These are phyloP conservation scores for Melanotaenia boesemani DNA, from an alignment of 2,797 vertebrate genomes.

Conservation along the genomic window DNA sequence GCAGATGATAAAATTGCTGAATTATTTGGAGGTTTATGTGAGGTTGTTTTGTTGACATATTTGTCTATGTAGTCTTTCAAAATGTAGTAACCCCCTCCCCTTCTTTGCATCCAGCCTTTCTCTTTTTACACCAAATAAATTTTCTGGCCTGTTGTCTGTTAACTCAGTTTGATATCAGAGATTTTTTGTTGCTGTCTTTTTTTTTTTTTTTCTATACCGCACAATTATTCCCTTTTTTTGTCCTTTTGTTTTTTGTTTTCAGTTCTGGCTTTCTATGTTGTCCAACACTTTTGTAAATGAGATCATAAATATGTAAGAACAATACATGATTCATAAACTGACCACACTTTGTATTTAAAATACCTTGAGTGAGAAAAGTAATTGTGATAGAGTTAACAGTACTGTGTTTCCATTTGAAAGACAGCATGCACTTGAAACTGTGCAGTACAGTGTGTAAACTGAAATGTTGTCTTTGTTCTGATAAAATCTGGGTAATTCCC, in stretches of 20 bases:
- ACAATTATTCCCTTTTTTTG: background rate
- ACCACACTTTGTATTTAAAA: background rate
- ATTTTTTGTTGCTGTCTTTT: background rate
- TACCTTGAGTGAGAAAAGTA: background rate
- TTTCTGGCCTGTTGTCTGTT: too few relatives aligned
- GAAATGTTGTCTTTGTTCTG: constrained; percentile 18
- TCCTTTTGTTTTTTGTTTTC: background rate
- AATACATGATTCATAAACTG: background rate
- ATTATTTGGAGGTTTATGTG: too few relatives aligned
- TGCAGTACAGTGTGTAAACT: constrained; percentile 4
- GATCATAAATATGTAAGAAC: background rate
- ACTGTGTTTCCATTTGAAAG: background rate
- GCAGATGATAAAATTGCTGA: too few relatives aligned
- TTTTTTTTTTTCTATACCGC: background rate
- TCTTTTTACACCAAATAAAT: too few relatives aligned
- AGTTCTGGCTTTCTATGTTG: too few relatives aligned
- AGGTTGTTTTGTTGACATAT: too few relatives aligned
- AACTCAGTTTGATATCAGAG: background rate
- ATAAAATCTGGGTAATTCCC: constrained; percentile 18
- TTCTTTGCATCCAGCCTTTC: too few relatives aligned
- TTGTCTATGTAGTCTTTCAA: too few relatives aligned
- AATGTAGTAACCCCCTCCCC: too few relatives aligned
- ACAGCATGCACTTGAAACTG: background rate
- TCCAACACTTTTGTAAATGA: background rate
- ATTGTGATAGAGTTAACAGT: background rate